Percentiles rank a stretch among this genome's conserved stretches.
Evolutionary conservation across 2,797 vertebrate genomes (phyloP).

Genomic region (Lagocephalus sceleratus): DNA sequence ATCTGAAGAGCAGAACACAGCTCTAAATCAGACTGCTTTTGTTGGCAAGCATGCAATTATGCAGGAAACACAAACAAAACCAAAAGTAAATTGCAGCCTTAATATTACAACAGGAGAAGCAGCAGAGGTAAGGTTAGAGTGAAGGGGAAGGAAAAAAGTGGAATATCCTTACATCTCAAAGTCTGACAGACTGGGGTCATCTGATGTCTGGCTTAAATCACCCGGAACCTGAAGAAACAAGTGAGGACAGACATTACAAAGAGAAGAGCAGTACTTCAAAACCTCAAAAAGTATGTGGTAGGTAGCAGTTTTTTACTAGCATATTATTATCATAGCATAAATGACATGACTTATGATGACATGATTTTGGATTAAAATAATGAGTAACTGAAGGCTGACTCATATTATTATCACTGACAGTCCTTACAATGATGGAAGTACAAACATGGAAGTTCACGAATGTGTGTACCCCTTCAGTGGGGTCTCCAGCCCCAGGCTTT

Average conservation of each 20-base stretch:
- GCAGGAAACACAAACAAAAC: neutral
- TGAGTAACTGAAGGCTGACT: too few relatives aligned
- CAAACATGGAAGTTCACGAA: too few relatives aligned
- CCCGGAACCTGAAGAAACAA: slow-evolving; percentile 83
- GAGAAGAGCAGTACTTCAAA: too few relatives aligned
- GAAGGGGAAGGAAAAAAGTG: neutral
- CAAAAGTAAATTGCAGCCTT: neutral
- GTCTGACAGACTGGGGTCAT: slow-evolving; percentile 96
- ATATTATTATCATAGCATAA: too few relatives aligned
- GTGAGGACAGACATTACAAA: neutral
- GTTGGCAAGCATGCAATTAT: neutral
- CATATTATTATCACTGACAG: too few relatives aligned
- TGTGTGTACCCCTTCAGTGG: neutral
- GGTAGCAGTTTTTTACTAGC: too few relatives aligned
- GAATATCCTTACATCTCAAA: slow-evolving; percentile 92
- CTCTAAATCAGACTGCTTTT: neutral
- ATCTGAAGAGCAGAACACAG: slow-evolving; percentile 3
- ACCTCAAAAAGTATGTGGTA: too few relatives aligned
- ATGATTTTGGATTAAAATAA: too few relatives aligned
- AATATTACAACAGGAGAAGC: neutral
- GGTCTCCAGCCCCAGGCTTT: slow-evolving; percentile 22
- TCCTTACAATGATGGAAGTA: too few relatives aligned
- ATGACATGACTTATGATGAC: too few relatives aligned
- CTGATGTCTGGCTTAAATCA: slow-evolving; percentile 97
- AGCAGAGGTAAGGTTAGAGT: neutral